Percentiles rank a stretch among this genome's conserved stretches.
These are phyloP conservation scores for Porites cylindrica DNA, from an alignment of 92 coral and sea anemone species.

Conservation along the genomic window DNA sequence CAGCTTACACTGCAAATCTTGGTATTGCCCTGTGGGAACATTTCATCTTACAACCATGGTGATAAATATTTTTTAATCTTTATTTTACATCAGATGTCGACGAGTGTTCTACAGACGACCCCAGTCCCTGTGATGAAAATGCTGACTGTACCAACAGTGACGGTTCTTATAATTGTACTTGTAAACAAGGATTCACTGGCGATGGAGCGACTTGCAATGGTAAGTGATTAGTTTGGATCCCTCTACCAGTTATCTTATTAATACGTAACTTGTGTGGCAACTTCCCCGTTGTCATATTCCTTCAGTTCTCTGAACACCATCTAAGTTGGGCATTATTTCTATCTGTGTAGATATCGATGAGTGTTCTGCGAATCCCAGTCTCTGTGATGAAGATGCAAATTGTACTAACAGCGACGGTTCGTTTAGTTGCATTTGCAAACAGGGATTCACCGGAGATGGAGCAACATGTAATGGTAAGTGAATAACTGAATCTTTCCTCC, in stretches of 20 bases:
- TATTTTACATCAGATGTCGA: conserved; percentile 15
- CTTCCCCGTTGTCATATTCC: background rate
- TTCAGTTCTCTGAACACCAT: too few species aligned
- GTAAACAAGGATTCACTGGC: conserved; percentile 69
- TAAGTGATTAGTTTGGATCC: background rate
- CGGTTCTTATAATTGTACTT: conserved; percentile 59
- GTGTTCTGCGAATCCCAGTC: conserved; percentile 25
- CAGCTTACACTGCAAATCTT: background rate
- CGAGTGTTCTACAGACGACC: conserved; percentile 26
- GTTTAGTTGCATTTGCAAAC: conserved; percentile 59
- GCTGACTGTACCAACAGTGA: conserved; percentile 14
- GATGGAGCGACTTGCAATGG: conserved; percentile 68
- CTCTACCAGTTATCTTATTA: background rate
- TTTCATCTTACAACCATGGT: background rate
- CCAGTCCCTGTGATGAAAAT: conserved; percentile 15
- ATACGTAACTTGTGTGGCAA: background rate
- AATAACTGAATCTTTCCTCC: background rate
- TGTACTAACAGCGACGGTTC: conserved; percentile 74
- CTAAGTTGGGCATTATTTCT: background rate
- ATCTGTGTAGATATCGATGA: conserved; percentile 55
- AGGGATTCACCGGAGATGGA: conserved; percentile 73
- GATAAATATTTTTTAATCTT: background rate
- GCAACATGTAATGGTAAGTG: conserved; percentile 44
- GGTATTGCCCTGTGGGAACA: background rate
- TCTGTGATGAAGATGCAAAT: conserved; percentile 50